phyloP scores from a whole-genome alignment of 2,888 invertebrate genomes.

The Phymatocera aterrima region DNA sequence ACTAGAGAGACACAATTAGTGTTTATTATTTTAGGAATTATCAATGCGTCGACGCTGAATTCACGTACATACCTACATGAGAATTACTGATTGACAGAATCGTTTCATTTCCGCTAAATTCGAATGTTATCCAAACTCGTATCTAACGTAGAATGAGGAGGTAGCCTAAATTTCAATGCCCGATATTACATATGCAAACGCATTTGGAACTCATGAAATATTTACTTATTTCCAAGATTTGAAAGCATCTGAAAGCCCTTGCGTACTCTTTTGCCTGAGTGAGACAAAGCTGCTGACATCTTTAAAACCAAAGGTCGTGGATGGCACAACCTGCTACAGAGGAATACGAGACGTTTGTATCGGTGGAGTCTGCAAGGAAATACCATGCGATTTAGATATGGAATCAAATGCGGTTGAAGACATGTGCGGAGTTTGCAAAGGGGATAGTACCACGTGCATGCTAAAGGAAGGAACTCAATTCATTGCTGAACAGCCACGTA shows the following conservation, averaged over 20 bases:
- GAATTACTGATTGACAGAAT: too few species aligned
- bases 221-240: constrained; percentile 52
- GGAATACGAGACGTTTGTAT: constrained; percentile 77
- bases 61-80: too few species aligned
- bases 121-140: too few species aligned
- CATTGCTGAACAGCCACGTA: constrained; percentile 64
- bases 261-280: constrained; percentile 69
- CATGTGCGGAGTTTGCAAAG: constrained; percentile 81
- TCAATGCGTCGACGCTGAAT: too few species aligned
- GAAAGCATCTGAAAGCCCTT: constrained; percentile 67
- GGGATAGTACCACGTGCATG: constrained; percentile 78
- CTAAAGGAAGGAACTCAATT: constrained; percentile 71
- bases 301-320: constrained; percentile 75
- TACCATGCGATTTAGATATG: constrained; percentile 78
- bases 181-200: background rate
- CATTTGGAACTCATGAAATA: background rate
- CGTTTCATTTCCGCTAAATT: too few species aligned
- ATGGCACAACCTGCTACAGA: constrained; percentile 77
- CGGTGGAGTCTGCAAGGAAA: constrained; percentile 76
- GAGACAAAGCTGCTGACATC: constrained; percentile 67
- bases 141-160: background rate
- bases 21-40: too few species aligned
- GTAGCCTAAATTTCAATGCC: background rate
- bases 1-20: too few species aligned
- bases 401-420: constrained; percentile 78